A percentile compares a stretch with the other conserved stretches of the same genome.
Conservation (phyloP, 2,888 invertebrate species). For the Apotomis turbidana region DNA sequence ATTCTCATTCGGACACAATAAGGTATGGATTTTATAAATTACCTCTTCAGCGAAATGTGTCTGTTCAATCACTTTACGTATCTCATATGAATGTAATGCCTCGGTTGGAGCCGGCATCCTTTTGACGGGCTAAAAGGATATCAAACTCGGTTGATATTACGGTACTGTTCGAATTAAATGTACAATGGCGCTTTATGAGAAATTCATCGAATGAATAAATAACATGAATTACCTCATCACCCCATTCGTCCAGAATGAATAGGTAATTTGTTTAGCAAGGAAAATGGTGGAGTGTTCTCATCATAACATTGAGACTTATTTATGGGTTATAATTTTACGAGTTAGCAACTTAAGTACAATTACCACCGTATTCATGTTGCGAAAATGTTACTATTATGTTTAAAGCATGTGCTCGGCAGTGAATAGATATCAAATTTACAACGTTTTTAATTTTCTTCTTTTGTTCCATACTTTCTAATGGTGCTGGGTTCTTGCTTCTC, state of each 20-base stretch:
- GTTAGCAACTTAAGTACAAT: slow-evolving; percentile 16
- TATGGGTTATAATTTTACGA: slow-evolving; percentile 26
- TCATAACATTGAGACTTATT: slow-evolving; percentile 32
- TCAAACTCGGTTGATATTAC: slow-evolving; percentile 12
- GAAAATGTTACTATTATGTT: slow-evolving; percentile 10
- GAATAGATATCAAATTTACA: slow-evolving; percentile 11
- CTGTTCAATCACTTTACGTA: slow-evolving; percentile 8
- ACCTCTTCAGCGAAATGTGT: slow-evolving; percentile 1
- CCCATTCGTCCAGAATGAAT: slow-evolving; percentile 35
- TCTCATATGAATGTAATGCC: slow-evolving; percentile 1
- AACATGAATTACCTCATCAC: slow-evolving; percentile 39
- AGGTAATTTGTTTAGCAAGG: slow-evolving; percentile 37
- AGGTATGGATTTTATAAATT: slow-evolving; percentile 66
- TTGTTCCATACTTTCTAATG: slow-evolving; percentile 33
- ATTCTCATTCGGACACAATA: slow-evolving; percentile 65
- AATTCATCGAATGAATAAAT: slow-evolving; percentile 33
- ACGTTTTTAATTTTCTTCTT: slow-evolving; percentile 21
- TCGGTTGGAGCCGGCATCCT: slow-evolving; percentile 9
- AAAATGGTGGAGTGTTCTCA: slow-evolving; percentile 36
- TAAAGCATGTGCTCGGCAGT: slow-evolving; percentile 9
- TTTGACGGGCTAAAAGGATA: slow-evolving; percentile 14
- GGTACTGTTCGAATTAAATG: slow-evolving; percentile 10
- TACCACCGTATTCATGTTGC: slow-evolving; percentile 21
- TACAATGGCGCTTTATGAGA: slow-evolving; percentile 28
- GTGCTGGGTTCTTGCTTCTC: slow-evolving; percentile 9